Base-by-base conservation (phyloP, 1,140 invertebrate species). In the Plodia interpunctella region DNA sequence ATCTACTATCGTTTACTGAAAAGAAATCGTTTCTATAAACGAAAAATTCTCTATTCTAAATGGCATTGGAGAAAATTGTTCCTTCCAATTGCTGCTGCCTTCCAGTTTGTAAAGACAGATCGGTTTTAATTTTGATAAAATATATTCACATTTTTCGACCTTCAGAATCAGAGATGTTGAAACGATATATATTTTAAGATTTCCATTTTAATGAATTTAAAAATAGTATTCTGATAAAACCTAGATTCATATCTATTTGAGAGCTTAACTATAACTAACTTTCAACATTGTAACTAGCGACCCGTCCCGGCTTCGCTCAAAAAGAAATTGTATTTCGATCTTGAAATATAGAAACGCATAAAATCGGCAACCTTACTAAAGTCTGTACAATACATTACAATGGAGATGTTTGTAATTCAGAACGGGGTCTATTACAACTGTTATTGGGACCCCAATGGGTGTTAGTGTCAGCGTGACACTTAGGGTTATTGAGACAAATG, bases 121-220 rank as follows among this genome's bases (percentile, higher is more conserved):
- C 38, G 38, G 15, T n/a, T 44, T 44, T 44, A 44, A 44, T 44
- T 44, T 44, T 44, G 15, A 44, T 44, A 44, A 32, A 32, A 44
- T 15, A 44, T 44, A 44, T 15, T 44, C n/a, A 44, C 15, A 15
- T 44, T 17, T n/a, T 2, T 15, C 38, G 38, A 44, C 38, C 15
- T 44, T 44, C n/a, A 35, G 38, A 15, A 44, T 44, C 15, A 15
- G 0, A 44, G 38, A 44, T n/a, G 38, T 44, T 44, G 13, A 44
- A 44, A 17, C 13, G 10, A n/a, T n/a, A n/a, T n/a, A n/a, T 44
- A 2, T 44, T 44, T n/a, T 15, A n/a, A 44, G 38, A 44, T 44
- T 44, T n/a, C 38, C 13, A 44, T n/a, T 17, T 44, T 44, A 17
- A 15, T 15, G 38, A 44, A 44, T 15, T 44, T 17, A 15, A n/a